Evolutionary conservation across 1,140 invertebrate species (phyloP).

Genomic region (Bombyx mori): ASM3026992v2 NC_085107.1:8931501-8932000

Average conservation of each 20-base stretch:
- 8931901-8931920: too few species aligned
- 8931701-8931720: constrained; percentile 16
- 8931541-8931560: constrained; percentile 6
- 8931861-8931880: too few species aligned
- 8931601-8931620: neutral
- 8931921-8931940: too few species aligned
- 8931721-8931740: constrained; percentile 7
- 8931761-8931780: too few species aligned
- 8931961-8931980: too few species aligned
- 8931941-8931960: too few species aligned
- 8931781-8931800: too few species aligned
- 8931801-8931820: too few species aligned
- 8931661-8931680: neutral
- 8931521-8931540: neutral
- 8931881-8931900: too few species aligned
- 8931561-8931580: neutral
- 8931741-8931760: neutral
- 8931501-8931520: neutral
- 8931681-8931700: constrained; percentile 11
- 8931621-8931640: neutral
- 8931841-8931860: too few species aligned
- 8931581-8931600: neutral
- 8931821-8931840: too few species aligned
- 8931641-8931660: neutral
- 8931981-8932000: too few species aligned